phyloP scores from a whole-genome alignment of 35 echinoderm and acorn worm genomes.

The Nesometra sesokonis region DNA sequence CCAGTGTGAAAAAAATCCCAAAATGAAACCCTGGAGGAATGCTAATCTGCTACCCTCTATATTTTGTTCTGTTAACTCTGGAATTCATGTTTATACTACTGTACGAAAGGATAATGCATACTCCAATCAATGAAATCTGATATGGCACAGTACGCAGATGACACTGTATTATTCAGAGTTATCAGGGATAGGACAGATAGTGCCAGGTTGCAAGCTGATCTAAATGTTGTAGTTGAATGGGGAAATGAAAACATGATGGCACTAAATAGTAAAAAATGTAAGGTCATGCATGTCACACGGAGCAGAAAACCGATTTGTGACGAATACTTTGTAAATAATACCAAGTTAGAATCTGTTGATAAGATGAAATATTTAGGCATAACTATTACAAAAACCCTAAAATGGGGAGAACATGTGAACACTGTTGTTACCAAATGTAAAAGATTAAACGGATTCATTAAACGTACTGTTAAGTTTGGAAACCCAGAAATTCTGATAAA shows the following conservation, averaged over 20 bases:
- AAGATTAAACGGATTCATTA: neutral
- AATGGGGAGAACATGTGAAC: neutral
- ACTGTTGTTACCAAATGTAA: neutral
- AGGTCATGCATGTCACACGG: neutral
- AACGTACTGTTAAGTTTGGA: neutral
- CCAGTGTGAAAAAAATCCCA: no score
- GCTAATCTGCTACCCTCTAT: no score
- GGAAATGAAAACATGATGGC: neutral
- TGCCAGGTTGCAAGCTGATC: neutral
- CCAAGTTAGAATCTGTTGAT: neutral
- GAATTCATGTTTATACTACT: no score
- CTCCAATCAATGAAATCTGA: no score
- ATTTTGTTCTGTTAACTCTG: no score
- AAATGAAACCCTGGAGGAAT: no score
- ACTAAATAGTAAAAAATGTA: neutral
- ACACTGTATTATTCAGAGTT: neutral
- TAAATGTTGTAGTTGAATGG: neutral
- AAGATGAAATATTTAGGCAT: neutral
- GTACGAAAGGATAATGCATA: no score
- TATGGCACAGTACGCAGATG: neutral
- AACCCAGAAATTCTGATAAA: neutral
- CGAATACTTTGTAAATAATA: neutral
- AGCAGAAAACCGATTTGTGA: neutral
- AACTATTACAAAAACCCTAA: neutral
- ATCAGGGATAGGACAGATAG: neutral